Evolutionary conservation across 2,113 vertebrate genomes (phyloP), one percentile per base, ranked within the genome.

Genomic region (Amblyopsis rosae): DNA sequence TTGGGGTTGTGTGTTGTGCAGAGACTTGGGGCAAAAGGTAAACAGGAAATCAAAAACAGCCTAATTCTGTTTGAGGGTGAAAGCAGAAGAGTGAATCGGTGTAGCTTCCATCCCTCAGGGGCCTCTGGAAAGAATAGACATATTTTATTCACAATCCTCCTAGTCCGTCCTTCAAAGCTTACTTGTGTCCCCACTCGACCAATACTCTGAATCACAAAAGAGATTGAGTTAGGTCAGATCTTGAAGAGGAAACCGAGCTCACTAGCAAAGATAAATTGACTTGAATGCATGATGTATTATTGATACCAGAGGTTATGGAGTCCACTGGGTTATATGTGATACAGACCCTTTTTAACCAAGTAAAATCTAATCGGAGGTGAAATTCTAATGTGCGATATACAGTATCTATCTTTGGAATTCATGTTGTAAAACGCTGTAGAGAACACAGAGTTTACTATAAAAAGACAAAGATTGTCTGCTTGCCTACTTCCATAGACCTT

Each of bases 41-140:
- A 88, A 84, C 69, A 81, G 76, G 58, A 88, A 86, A 89, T 32
- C 88, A 79, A 89, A 89, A 89, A 85, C 75, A 77, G 80, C 75
- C 71, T 80, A 68, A 89, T 85, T 90, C 84, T 77, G 79, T 90
- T 90, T 87, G 72, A 85, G 79, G 70, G 57, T 49, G 61, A 65
- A 53, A 58, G 41, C 53, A 69, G 58, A 59, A 85, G 56, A 72
- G 59, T 64, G 78, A 78, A 72, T 59, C 45, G 80, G 67, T 75
- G 71, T 69, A 73, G 65, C 64, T 72, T 69, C 81, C 62, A 17
- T 76, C 64, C 68, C 72, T 45, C 35, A 2, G 59, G 80, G 49
- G 63, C 3, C 4, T 35, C 62, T 62, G 62, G 62, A 77, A 77
- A 68, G 57, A 71, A 73, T 73, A 62, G 50, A 17, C 50, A 48